phyloP scores from a whole-genome alignment of 2,797 vertebrate genomes.

The Cynodonichthys magdalenae region DNA sequence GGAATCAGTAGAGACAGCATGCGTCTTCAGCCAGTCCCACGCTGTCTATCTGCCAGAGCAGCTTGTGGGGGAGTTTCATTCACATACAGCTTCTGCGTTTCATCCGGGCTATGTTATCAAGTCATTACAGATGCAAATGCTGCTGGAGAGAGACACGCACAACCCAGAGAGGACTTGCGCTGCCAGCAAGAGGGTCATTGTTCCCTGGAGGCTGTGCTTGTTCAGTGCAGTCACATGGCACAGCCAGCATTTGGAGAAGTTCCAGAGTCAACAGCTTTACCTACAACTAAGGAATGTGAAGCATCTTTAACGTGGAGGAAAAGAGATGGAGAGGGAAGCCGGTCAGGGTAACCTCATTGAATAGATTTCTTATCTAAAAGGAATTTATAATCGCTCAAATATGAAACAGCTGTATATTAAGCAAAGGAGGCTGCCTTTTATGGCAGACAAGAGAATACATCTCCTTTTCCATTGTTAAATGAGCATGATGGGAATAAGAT shows the following conservation, averaged over 20 bases:
- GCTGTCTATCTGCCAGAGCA: constrained; percentile 75
- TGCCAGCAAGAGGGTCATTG: constrained; percentile 71
- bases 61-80: constrained; percentile 77
- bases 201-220: constrained; percentile 64
- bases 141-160: constrained; percentile 54
- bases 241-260: constrained; percentile 67
- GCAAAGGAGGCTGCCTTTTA: constrained; percentile 12
- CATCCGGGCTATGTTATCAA: constrained; percentile 76
- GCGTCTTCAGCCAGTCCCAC: constrained; percentile 60
- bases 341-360: constrained; percentile 21
- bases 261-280: constrained; percentile 75
- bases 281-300: constrained; percentile 72
- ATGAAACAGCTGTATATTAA: constrained; percentile 18
- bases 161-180: constrained; percentile 39
- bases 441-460: constrained; percentile 13
- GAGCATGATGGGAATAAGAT: constrained; percentile 11
- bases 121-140: constrained; percentile 80
- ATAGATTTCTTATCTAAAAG: constrained; percentile 21
- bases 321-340: constrained; percentile 17
- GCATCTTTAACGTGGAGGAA: constrained; percentile 38
- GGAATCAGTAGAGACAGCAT: constrained; percentile 61
- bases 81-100: constrained; percentile 68
- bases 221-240: constrained; percentile 65
- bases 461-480: constrained; percentile 1
- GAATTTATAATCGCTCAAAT: constrained; percentile 21